Evolutionary conservation across 2,113 vertebrate species (phyloP).

Genomic region (Oncorhynchus gorbuscha): DNA sequence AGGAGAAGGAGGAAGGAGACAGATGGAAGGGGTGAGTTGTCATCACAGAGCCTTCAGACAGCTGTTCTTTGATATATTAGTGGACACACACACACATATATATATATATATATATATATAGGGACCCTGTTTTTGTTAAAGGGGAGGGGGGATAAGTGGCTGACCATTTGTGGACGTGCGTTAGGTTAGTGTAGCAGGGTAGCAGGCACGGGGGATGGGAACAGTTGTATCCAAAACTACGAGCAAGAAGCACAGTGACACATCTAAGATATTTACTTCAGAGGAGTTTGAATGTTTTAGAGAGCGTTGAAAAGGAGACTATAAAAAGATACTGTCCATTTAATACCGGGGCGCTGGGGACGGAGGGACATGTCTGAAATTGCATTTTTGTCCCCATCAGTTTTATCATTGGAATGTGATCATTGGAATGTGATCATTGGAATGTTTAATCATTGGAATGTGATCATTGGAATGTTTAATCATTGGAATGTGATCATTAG

Average conservation of each 20-base stretch:
- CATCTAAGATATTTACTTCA: no score
- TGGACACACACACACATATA: conserved; percentile 79
- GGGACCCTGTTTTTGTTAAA: conserved; percentile 49
- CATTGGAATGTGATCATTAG: no score
- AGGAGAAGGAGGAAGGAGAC: no score
- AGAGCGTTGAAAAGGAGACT: not conserved
- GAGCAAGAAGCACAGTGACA: conserved; percentile 47
- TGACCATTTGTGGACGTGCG: conserved; percentile 74
- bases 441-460: no score
- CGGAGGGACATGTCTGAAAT: no score
- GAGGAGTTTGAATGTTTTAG: not conserved
- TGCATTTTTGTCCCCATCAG: no score
- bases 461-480: no score
- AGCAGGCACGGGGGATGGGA: conserved; percentile 53
- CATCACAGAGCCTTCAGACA: conserved; percentile 76
- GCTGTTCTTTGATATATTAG: conserved; percentile 85
- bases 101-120: conserved; percentile 67
- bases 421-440: no score
- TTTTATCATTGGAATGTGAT: no score
- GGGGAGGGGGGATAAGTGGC: conserved; percentile 44
- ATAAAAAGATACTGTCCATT: not conserved
- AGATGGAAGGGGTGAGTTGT: conserved; percentile 64
- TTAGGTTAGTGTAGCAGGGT: conserved; percentile 1
- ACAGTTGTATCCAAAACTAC: conserved; percentile 75
- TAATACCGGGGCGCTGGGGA: not conserved